Base-by-base conservation (phyloP, 2,113 vertebrate genomes). In the Mystacornis crossleyi region DNA sequence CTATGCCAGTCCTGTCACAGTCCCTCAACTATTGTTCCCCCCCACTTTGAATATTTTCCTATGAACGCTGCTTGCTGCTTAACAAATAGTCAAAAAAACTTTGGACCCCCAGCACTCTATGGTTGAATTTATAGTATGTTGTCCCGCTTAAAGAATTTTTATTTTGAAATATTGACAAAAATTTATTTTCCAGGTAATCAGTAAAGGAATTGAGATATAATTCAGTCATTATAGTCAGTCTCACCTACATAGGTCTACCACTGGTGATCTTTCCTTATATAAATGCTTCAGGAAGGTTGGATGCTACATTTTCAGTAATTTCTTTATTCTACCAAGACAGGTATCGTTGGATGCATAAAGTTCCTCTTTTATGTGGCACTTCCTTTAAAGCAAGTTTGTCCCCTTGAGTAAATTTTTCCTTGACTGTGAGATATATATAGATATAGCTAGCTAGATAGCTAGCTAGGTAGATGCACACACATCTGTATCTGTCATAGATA, bases 361-460 rank as follows among this genome's bases (percentile, higher is more conserved):
- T 82, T 94, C 75, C 47, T 65, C 54, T 85, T 90, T 50, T 47
- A 29, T 20, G 12, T 57, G n/a, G 9, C 21, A 60, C 47, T 88
- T 95, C 79, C 78, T 66, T 77, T 73, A 93, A 88, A 88, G 28
- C 23, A 64, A 83, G 21, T 62, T 70, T 81, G 31, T 66, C 36
- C n/a, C 26, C 48, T 33, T 62, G 58, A 90, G 21, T 92, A 70
- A 67, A 14, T 78, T 81, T 80, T 96, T 83, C 64, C 60, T 55
- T 81, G n/a, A 5, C 43, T 83, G 23, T 6, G 18, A 60, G 12
- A 51, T 4, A 20, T 3, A 75, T 1, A 60, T 1, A 81, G 10
- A 66, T 31, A 53, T 4, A 51, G 0, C 58, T 0, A 62, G 0
- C 74, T 17, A 58, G 25, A 55, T 4, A 47, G 0, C 21, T 10